Evolutionary conservation across 2,797 vertebrate genomes (phyloP).

Genomic region (Brotula barbata): DNA sequence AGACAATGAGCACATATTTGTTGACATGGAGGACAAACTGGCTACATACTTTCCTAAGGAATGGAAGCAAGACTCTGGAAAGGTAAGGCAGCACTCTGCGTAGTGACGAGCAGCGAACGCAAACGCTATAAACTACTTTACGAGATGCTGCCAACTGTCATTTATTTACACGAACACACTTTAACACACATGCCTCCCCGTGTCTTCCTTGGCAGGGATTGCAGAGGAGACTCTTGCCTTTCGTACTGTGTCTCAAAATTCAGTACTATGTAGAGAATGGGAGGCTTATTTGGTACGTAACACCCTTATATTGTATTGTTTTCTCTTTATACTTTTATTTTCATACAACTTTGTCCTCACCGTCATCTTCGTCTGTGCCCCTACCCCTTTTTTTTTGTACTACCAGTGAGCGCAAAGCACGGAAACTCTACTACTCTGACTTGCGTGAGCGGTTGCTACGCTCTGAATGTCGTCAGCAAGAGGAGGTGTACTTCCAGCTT

Average conservation of each 20-base stretch:
- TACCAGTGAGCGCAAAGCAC: slow-evolving; percentile 83
- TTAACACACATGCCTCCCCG: not conserved
- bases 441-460: slow-evolving; percentile 85
- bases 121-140: not conserved
- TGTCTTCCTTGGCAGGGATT: slow-evolving; percentile 71
- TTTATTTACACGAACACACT: slow-evolving; percentile 27
- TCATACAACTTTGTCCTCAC: slow-evolving; percentile 10
- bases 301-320: not conserved
- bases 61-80: slow-evolving; percentile 82
- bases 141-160: slow-evolving; percentile 14
- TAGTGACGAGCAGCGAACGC: not conserved
- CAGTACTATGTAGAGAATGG: slow-evolving; percentile 91
- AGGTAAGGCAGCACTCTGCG: slow-evolving; percentile 73
- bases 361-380: not conserved
- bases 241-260: slow-evolving; percentile 86
- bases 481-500: slow-evolving; percentile 93
- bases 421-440: slow-evolving; percentile 87
- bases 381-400: slow-evolving; percentile 8
- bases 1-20: slow-evolving; percentile 91
- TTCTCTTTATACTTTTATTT: not conserved
- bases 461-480: slow-evolving; percentile 87
- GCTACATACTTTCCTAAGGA: slow-evolving; percentile 89
- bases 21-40: slow-evolving; percentile 91
- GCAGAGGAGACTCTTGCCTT: slow-evolving; percentile 78
- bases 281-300: slow-evolving; percentile 85